A percentile compares a stretch with the other conserved stretches of the same genome.
Conservation (phyloP, 2,113 vertebrate species). For the Planiliza haematocheilus region DNA sequence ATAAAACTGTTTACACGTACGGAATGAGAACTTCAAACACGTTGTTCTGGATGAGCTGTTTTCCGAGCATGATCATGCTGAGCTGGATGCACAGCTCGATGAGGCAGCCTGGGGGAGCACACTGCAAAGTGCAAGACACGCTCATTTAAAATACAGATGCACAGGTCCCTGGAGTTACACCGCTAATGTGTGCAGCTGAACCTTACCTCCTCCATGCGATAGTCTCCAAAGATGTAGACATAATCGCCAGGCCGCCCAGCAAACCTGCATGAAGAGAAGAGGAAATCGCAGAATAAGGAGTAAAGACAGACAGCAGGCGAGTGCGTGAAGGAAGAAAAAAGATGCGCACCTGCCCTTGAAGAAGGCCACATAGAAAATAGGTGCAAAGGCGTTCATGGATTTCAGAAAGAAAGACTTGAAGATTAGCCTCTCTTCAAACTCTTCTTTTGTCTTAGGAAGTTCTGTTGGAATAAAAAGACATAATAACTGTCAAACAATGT, state of each 20-base stretch:
- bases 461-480: constrained; percentile 81
- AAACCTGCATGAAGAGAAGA: constrained; percentile 84
- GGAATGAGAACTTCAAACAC: constrained; percentile 97
- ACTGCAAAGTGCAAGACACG: constrained; percentile 79
- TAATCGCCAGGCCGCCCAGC: constrained; percentile 93
- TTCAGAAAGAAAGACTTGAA: constrained; percentile 97
- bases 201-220: constrained; percentile 95
- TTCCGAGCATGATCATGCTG: constrained; percentile 99
- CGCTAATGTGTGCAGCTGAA: neutral
- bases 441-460: constrained; percentile 94
- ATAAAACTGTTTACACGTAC: constrained; percentile 77
- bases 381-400: constrained; percentile 97
- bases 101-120: constrained; percentile 96
- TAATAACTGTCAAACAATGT: constrained; percentile 3
- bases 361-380: constrained; percentile 99
- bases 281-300: neutral
- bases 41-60: constrained; percentile 98
- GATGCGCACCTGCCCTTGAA: constrained; percentile 95
- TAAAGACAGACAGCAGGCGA: neutral
- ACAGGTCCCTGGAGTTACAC: neutral
- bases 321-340: neutral
- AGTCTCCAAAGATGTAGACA: constrained; percentile 92
- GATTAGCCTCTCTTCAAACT: constrained; percentile 94
- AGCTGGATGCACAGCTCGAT: constrained; percentile 98
- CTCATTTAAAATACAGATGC: neutral